These are phyloP conservation scores for Barbus barbus DNA, from an alignment of 2,113 vertebrate genomes.

Conservation along the genomic window DNA sequence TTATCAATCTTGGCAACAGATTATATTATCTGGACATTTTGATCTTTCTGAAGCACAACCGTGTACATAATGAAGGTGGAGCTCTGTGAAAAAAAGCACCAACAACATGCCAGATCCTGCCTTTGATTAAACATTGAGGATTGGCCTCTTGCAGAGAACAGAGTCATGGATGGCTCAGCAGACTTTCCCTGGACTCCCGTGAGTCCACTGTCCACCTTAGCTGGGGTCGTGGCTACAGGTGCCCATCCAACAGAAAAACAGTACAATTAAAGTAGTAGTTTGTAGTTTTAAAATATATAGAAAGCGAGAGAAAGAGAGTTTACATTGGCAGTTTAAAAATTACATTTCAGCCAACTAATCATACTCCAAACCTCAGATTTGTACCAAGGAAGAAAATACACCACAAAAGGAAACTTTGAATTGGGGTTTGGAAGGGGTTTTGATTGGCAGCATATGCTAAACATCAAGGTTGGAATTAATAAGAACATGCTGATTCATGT, in stretches of 20 bases:
- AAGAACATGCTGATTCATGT: slow-evolving; percentile 67
- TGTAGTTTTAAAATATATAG: background rate
- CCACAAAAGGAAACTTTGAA: slow-evolving; percentile 46
- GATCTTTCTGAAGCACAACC: slow-evolving; percentile 61
- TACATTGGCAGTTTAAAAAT: slow-evolving; percentile 20
- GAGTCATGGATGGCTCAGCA: slow-evolving; percentile 22
- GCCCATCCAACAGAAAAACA: background rate
- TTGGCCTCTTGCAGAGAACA: slow-evolving; percentile 56
- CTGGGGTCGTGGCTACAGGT: background rate
- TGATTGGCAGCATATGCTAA: slow-evolving; percentile 63
- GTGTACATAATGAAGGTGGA: slow-evolving; percentile 50
- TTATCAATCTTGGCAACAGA: slow-evolving; percentile 68
- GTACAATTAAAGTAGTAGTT: background rate
- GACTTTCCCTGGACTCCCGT: background rate
- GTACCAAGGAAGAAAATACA: background rate
- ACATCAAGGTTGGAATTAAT: slow-evolving; percentile 63
- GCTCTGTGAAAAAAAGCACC: slow-evolving; percentile 28
- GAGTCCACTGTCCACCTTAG: slow-evolving; percentile 40
- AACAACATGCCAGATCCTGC: slow-evolving; percentile 54
- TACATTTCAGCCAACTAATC: background rate
- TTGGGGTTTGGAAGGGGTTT: slow-evolving; percentile 44
- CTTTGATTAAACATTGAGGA: slow-evolving; percentile 70
- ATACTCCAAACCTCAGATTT: slow-evolving; percentile 23
- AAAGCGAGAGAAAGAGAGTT: background rate
- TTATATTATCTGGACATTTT: slow-evolving; percentile 64